Evolutionary conservation across 2,113 vertebrate genomes (phyloP).

Genomic region (Tyrannus savana): DNA sequence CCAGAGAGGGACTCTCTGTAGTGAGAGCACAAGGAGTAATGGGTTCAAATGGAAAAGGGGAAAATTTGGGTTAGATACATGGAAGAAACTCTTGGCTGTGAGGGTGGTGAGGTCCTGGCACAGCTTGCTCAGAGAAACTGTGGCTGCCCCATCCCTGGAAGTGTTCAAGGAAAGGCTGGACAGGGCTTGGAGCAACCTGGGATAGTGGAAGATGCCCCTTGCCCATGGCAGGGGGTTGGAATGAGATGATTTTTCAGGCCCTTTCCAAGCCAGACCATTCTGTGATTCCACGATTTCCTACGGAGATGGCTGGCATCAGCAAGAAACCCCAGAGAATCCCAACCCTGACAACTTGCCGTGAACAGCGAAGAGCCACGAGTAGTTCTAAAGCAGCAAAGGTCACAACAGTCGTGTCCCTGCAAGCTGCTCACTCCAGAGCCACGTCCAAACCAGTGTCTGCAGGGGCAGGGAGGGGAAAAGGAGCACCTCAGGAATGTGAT

Average conservation of each 20-base stretch:
- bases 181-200: background rate
- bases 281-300: background rate
- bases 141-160: background rate
- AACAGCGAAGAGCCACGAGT: background rate
- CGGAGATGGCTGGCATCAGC: background rate
- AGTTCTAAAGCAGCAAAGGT: background rate
- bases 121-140: background rate
- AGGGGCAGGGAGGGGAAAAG: background rate
- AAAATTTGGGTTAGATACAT: background rate
- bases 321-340: background rate
- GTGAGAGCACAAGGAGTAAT: background rate
- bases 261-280: background rate
- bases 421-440: background rate
- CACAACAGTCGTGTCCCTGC: background rate
- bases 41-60: background rate
- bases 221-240: background rate
- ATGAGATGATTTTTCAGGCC: background rate
- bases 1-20: background rate
- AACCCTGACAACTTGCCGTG: background rate
- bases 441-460: fast-evolving
- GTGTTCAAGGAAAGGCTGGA: background rate
- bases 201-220: background rate
- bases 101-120: background rate
- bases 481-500: fast-evolving
- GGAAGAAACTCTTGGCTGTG: background rate